Evolutionary conservation across 2,113 vertebrate species (phyloP), one percentile per base, ranked within the genome.

Genomic region (Xiphophorus hellerii): DNA sequence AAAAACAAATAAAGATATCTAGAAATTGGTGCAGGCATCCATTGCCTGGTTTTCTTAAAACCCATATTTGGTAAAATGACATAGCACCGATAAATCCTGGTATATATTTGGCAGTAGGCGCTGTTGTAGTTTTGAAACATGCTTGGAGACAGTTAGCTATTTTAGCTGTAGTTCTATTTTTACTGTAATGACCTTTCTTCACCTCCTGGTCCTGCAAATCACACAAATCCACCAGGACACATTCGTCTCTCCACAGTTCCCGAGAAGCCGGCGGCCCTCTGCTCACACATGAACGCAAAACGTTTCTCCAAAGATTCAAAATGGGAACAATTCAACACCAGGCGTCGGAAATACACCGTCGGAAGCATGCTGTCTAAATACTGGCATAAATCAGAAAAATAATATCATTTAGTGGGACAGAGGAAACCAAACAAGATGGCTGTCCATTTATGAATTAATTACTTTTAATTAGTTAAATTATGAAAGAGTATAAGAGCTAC

Each of bases 161-260:
- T 44, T 17, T 4, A 12, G 42, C 39, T 64, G 77, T 73, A 27
- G 33, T 63, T 63, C 69, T 84, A 61, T 84, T 84, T 80, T 66
- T 69, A 66, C 61, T 39, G 28, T 31, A 44, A 63, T 20, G 27
- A 62, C 62, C 30, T 35, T 7, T 51, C 76, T 64, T 67, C 66
- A n/a, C 69, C 76, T 65, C 78, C 29, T 3, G 2, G 54, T 58
- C 48, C 69, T 44, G 72, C 66, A 76, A 54, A 74, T 84, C 76
- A 66, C 71, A 75, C 76, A 69, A 82, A 64, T 64, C 82, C 82
- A 77, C 61, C 10, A 77, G 80, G 86, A 79, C 76, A 64, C 76
- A 80, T 84, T 77, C 51, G 73, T 71, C 79, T 80, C 48, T 80
- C 76, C 54, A 71, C 72, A 44, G 82, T 76, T 79, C 74, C 63